Percentiles rank a stretch among this genome's conserved stretches.
phyloP scores from a whole-genome alignment of 2,113 vertebrate species.

The Crotalus helleri region DNA sequence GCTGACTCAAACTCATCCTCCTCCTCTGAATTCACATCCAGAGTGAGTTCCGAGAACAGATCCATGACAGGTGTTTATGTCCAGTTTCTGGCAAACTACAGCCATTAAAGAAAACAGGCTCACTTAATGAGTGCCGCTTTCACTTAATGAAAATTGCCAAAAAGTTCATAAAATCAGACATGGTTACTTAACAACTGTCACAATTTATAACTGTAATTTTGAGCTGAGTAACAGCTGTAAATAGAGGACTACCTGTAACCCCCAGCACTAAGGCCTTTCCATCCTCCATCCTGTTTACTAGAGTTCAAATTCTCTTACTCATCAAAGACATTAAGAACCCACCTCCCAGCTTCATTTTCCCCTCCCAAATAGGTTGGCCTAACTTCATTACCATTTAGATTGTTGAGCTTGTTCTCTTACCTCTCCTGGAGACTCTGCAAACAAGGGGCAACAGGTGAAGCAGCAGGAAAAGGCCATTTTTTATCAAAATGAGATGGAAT shows the following conservation, averaged over 20 bases:
- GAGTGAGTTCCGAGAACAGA: not conserved
- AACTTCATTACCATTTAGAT: fast-evolving
- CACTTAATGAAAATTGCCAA: not conserved
- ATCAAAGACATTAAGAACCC: not conserved
- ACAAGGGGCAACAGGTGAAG: constrained; percentile 11
- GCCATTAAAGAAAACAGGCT: not conserved
- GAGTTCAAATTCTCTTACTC: not conserved
- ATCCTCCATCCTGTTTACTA: not conserved
- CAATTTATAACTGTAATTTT: not conserved
- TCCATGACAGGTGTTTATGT: not conserved
- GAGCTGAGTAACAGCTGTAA: not conserved
- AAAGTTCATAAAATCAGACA: not conserved
- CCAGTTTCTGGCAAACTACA: not conserved
- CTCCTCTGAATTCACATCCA: not conserved
- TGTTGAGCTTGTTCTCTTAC: constrained; percentile 13
- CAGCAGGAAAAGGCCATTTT: not conserved
- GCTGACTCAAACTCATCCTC: not conserved
- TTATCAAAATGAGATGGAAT: not conserved
- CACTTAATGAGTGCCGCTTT: not conserved
- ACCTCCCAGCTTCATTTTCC: not conserved
- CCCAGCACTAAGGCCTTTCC: not conserved
- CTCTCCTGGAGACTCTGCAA: constrained; percentile 8
- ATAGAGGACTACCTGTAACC: not conserved
- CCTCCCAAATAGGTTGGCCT: not conserved
- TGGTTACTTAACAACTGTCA: not conserved